A percentile compares a stretch with the other conserved stretches of the same genome.
These are phyloP conservation scores for Anastatus disparis DNA, from an alignment of 1,140 invertebrate species.

Conservation along the genomic window DNA sequence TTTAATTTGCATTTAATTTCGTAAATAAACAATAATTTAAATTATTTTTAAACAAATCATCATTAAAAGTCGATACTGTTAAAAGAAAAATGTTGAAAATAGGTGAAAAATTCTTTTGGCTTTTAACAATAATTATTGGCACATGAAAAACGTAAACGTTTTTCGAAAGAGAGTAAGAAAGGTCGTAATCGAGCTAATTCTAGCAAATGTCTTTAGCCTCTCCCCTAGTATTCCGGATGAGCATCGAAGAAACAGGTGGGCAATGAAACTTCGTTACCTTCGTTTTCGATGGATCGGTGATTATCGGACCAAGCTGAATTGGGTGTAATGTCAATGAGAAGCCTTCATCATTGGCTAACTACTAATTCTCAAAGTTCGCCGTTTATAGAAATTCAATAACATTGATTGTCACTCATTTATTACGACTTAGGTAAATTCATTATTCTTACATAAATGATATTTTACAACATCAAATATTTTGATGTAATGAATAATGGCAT, in stretches of 20 bases:
- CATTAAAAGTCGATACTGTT: too few species aligned
- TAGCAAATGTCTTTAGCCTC: background rate
- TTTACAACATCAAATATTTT: too few species aligned
- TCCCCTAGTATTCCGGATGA: background rate
- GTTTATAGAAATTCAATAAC: too few species aligned
- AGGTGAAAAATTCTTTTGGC: too few species aligned
- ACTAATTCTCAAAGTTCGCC: background rate
- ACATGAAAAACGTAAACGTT: background rate
- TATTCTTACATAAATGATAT: too few species aligned
- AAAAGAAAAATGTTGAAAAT: background rate
- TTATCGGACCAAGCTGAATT: background rate
- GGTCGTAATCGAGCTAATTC: slow-evolving; percentile 3
- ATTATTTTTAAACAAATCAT: too few species aligned
- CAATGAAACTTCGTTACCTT: slow-evolving; percentile 19
- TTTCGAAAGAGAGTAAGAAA: background rate
- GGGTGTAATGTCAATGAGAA: background rate
- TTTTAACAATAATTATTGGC: background rate
- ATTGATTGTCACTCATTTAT: too few species aligned
- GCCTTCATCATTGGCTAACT: background rate
- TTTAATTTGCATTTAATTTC: too few species aligned
- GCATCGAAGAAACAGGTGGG: slow-evolving; percentile 13
- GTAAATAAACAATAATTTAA: too few species aligned
- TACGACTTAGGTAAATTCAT: too few species aligned
- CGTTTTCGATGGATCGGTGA: background rate
- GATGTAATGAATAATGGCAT: too few species aligned